Evolutionary conservation across 2,888 invertebrate genomes (phyloP), one percentile per base, ranked within the genome.

Genomic region (Belgica antarctica): DNA sequence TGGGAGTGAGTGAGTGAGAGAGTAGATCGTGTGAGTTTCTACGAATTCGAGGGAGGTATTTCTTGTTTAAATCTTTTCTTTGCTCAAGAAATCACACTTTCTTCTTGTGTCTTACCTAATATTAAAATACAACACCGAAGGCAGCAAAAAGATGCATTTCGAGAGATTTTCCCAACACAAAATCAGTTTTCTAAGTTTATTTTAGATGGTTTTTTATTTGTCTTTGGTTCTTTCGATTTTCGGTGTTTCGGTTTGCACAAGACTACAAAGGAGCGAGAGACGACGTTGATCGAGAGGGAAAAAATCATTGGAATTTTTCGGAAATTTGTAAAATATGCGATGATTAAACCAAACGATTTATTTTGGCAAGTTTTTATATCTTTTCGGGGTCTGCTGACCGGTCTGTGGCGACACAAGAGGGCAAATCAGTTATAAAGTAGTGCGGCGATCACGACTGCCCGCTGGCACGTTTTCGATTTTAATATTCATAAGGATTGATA

Each of bases 71-170:
- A 68, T 68, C 68, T 68, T 28, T 68, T 68, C 68, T 68, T 68
- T 68, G 15, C 57, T 57, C 22, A 68, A 68, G 68, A 68, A 68
- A 68, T 68, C 68, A 68, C 68, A 68, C 68, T 68, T 68, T 68
- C 68, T 68, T 68, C 68, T 28, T 68, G 52, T 68, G 68, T 68
- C 68, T 68, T 57, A 68, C 68, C 57, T 68, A 68, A 68, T 68
- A 68, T 68, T 31, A 68, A 57, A 28, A 4, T 25, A 22, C 7
- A 52, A 22, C 5, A 52, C 17, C 52, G 2, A 4, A 52, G 22
- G 52, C 52, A 28, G 24, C 24, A 68, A 68, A 65, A 68, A 68
- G 52, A 47, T 68, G 68, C 68, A 68, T 52, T 46, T 65, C 10
- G 17, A 17, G 22, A 52, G 22, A 52, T 17, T 52, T 52, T 52